Conservation (phyloP, 2,113 vertebrate genomes). For the Hylia prasina region DNA sequence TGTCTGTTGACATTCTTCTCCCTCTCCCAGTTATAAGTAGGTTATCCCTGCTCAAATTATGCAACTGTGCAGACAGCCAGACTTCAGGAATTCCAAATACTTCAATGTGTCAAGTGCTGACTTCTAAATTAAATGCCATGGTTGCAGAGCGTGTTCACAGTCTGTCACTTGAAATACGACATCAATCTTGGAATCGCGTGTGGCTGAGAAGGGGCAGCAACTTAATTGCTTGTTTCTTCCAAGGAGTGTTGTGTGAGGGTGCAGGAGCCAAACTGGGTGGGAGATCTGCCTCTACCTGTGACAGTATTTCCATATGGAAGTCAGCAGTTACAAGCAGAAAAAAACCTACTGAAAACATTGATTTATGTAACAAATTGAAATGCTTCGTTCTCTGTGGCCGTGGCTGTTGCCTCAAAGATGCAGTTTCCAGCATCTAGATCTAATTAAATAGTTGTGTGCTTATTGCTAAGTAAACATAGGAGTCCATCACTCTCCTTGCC, state of each 20-base stretch:
- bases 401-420: background rate
- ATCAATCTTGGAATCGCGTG: background rate
- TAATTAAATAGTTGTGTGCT: conserved; percentile 20
- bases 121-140: background rate
- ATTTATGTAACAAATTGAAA: background rate
- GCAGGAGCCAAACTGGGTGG: background rate
- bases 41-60: conserved; percentile 53
- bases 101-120: conserved; percentile 32
- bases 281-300: background rate
- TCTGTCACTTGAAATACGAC: background rate
- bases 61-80: conserved; percentile 48
- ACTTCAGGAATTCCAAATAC: conserved; percentile 52
- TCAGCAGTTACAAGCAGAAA: background rate
- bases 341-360: background rate
- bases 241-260: background rate
- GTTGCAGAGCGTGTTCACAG: background rate
- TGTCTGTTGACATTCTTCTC: conserved; percentile 41
- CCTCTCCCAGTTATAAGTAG: background rate
- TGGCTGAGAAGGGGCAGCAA: conserved; percentile 16
- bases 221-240: background rate
- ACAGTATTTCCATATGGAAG: background rate
- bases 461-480: background rate
- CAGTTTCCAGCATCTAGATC: background rate
- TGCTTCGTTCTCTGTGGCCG: rapidly evolving
- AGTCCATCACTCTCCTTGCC: conserved; percentile 9